Conservation (phyloP, 2,113 vertebrate species). For the Porphyrio hochstetteri region DNA sequence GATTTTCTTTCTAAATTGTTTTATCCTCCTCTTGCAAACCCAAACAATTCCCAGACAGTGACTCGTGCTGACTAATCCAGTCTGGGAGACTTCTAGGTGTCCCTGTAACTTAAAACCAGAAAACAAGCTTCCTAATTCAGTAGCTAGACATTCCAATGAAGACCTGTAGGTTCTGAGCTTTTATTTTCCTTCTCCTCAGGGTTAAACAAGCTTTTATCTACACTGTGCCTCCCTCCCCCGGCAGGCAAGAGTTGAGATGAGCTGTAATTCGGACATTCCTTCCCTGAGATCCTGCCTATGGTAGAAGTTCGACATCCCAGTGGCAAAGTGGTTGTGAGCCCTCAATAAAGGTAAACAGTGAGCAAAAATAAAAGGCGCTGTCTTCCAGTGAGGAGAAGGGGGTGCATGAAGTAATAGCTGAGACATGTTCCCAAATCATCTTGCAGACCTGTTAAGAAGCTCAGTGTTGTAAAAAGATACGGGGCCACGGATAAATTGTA, state of each 20-base stretch:
- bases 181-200: slow-evolving; percentile 65
- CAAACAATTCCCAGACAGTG: slow-evolving; percentile 77
- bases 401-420: background rate
- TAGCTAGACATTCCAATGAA: slow-evolving; percentile 66
- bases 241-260: slow-evolving; percentile 22
- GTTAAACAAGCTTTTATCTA: slow-evolving; percentile 61
- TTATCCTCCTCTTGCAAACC: slow-evolving; percentile 60
- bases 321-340: background rate
- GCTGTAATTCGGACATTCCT: slow-evolving; percentile 58
- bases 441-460: background rate
- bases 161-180: slow-evolving; percentile 56
- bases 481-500: background rate
- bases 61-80: slow-evolving; percentile 73
- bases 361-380: background rate
- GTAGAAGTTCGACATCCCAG: background rate
- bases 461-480: background rate
- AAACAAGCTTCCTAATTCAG: slow-evolving; percentile 71
- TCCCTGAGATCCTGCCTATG: background rate
- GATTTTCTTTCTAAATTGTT: slow-evolving; percentile 69
- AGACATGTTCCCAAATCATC: background rate
- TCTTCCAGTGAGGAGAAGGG: background rate
- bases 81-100: slow-evolving; percentile 72
- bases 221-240: slow-evolving; percentile 12
- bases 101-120: slow-evolving; percentile 68
- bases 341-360: background rate